Evolutionary conservation across 1,140 invertebrate genomes (phyloP).

Genomic region (Aporrectodea caliginosa): DNA sequence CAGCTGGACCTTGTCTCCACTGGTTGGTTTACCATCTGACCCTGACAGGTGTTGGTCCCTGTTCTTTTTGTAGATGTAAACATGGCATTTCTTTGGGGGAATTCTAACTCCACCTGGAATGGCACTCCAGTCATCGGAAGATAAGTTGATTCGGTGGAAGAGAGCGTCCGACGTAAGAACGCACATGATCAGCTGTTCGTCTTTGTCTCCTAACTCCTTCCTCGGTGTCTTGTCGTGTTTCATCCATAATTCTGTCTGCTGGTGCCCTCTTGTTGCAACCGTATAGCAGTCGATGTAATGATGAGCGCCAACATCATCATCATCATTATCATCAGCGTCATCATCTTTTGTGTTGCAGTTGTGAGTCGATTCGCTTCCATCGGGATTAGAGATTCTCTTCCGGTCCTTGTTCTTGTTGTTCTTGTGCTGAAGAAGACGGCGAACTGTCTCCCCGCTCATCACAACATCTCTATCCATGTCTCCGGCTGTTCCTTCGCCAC

Average conservation of each 20-base stretch:
- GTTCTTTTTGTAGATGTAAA: not conserved
- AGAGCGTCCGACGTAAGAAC: not conserved
- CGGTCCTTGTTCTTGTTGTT: not conserved
- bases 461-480: not conserved
- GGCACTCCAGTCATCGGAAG: too few relatives aligned
- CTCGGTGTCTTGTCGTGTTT: constrained; percentile 8
- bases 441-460: not conserved
- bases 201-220: not conserved
- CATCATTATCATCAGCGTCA: too few relatives aligned
- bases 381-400: not conserved
- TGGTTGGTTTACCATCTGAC: not conserved
- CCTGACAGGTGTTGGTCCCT: not conserved
- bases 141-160: not conserved
- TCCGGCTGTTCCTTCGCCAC: too few relatives aligned
- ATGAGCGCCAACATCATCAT: constrained; percentile 11
- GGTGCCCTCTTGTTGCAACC: constrained; percentile 14
- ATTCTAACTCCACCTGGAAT: not conserved
- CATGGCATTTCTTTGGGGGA: not conserved
- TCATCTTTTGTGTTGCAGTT: too few relatives aligned
- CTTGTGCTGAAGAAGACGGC: not conserved
- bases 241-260: constrained; percentile 20
- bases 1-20: not conserved
- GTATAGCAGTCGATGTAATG: constrained; percentile 22
- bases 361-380: too few relatives aligned
- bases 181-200: not conserved